Evolutionary conservation across 2,797 vertebrate genomes (phyloP).

Genomic region (Gadopsis marmoratus): DNA sequence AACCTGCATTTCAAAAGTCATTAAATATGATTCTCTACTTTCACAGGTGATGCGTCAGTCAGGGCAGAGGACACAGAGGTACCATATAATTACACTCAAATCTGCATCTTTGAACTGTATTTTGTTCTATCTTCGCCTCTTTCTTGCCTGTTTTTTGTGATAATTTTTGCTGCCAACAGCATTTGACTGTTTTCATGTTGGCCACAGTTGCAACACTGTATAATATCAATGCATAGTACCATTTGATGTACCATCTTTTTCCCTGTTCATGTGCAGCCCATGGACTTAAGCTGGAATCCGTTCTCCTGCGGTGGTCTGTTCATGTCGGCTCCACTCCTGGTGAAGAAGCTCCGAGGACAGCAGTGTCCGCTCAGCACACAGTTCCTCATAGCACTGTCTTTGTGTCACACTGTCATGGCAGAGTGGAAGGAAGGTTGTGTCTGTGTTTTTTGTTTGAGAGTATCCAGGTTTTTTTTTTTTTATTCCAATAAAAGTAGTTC

Average conservation of each 20-base stretch:
- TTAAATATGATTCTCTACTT: slow-evolving; percentile 17
- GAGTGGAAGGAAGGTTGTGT: slow-evolving; percentile 87
- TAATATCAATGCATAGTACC: background rate
- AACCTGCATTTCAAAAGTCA: background rate
- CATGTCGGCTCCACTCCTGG: slow-evolving; percentile 80
- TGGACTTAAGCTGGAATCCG: slow-evolving; percentile 83
- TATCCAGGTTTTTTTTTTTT: background rate
- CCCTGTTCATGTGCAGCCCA: slow-evolving; percentile 71
- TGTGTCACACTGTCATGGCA: slow-evolving; percentile 95
- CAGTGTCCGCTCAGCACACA: slow-evolving; percentile 77
- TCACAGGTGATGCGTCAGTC: slow-evolving; percentile 75
- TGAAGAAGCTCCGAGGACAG: slow-evolving; percentile 72
- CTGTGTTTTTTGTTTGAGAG: background rate
- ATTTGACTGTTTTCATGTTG: background rate
- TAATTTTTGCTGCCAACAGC: background rate
- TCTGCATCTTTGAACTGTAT: background rate
- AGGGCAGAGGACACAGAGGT: slow-evolving; percentile 77
- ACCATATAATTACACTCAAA: background rate
- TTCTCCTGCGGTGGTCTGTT: slow-evolving; percentile 74
- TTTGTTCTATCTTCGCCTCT: background rate
- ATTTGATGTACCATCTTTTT: background rate
- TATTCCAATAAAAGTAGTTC: background rate
- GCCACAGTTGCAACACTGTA: background rate
- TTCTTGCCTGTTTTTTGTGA: background rate
- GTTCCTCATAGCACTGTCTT: slow-evolving; percentile 90